A percentile compares a stretch with the other conserved stretches of the same genome.
Conservation (phyloP, 1,140 invertebrate genomes). For the Eriocheir sinensis region DNA sequence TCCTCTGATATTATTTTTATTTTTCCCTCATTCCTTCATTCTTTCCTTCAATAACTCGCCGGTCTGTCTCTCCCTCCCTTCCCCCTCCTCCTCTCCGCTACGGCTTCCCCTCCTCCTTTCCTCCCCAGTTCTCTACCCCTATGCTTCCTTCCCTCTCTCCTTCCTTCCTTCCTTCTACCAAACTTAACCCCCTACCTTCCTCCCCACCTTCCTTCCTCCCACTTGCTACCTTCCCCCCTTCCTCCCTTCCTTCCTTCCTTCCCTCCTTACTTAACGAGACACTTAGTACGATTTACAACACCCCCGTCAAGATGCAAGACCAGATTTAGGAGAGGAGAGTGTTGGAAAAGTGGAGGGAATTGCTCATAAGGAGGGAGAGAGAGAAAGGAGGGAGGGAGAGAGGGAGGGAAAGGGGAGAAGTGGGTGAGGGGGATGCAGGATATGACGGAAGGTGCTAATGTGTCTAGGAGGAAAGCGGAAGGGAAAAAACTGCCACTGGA, state of each 20-base stretch:
- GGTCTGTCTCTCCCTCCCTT: neutral
- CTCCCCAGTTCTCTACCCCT: too few relatives aligned
- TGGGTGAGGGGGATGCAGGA: neutral
- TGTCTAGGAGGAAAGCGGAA: neutral
- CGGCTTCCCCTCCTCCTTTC: neutral
- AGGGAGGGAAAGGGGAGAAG: neutral
- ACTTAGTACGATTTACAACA: slow-evolving; percentile 12
- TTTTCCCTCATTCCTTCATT: neutral
- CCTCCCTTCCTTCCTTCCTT: neutral
- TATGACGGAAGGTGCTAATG: slow-evolving; percentile 2
- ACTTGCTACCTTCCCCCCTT: neutral
- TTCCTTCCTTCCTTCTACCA: too few relatives aligned
- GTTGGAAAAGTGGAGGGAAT: slow-evolving; percentile 14
- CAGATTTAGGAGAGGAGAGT: slow-evolving; percentile 1
- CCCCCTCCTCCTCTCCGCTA: neutral
- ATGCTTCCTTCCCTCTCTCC: neutral
- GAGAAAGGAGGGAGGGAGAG: neutral
- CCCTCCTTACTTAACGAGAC: slow-evolving; percentile 23
- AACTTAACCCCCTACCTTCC: too few relatives aligned
- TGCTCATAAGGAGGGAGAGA: neutral
- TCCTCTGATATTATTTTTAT: too few relatives aligned
- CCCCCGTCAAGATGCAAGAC: neutral
- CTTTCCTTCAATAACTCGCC: neutral
- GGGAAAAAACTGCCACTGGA: too few relatives aligned
- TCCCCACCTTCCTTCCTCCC: neutral